Evolutionary conservation across 2,797 vertebrate species (phyloP), one percentile per base, ranked within the genome.

Genomic region (Enteromius thamalakanensis): DNA sequence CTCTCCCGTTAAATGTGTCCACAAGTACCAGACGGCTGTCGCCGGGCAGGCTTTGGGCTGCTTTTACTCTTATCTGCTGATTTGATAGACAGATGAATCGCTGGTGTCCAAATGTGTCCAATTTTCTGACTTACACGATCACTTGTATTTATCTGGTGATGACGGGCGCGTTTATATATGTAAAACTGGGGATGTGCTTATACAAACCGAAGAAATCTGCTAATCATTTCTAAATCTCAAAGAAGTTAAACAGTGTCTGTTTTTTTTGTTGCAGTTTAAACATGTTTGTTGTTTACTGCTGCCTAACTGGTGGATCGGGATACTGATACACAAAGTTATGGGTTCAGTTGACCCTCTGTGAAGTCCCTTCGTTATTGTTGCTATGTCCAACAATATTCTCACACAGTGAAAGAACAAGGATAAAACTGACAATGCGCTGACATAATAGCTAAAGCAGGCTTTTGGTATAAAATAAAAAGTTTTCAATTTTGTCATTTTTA

Each of bases 21-120:
- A 29, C 69, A 65, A 64, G 42, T 62, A 65, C 58, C 92, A 92
- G 88, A 93, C 90, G 90, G 89, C 90, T 75, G 76, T 70, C 76
- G 80, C 76, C 76, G 47, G 82, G 71, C 80, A 79, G 89, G 87
- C 88, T 91, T 89, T 89, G 26, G 87, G 84, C 81, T 92, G 87
- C 91, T 90, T 92, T 90, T 85, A 82, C 88, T 78, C 65, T 83
- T 69, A 81, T 90, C 65, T 60, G 87, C 86, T 87, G 71, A 87
- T 89, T 79, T 79, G 84, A 90, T 76, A 81, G 21, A 6, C 5
- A 29, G 84, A 85, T 89, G 67, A 88, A 84, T 85, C 29, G 45
- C 26, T 40, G 69, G 81, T 85, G 71, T 51, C 80, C 49, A 82
- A 87, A 84, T 76, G 77, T 84, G 80, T 87, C 84, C 68, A 76